A percentile compares a stretch with the other conserved stretches of the same genome.
Conservation (phyloP, 2,113 vertebrate genomes). For the Tragelaphus buxtoni region DNA sequence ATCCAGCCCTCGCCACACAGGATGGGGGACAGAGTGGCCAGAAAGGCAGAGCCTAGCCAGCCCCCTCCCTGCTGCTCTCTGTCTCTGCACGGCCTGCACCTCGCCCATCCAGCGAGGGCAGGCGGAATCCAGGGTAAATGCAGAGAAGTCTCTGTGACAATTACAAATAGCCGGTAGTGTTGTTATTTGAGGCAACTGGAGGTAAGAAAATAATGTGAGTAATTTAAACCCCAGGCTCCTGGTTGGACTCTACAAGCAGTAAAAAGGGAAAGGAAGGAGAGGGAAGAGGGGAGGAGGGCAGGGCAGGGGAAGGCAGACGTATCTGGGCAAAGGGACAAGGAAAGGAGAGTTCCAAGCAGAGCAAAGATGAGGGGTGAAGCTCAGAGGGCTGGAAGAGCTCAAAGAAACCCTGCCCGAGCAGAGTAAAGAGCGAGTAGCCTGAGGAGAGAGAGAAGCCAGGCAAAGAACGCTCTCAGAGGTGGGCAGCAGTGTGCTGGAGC, state of each 20-base stretch:
- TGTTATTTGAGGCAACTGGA: conserved; percentile 2
- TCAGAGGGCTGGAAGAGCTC: neutral
- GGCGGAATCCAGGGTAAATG: neutral
- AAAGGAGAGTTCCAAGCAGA: neutral
- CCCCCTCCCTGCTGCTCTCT: neutral
- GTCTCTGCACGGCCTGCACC: rapidly evolving
- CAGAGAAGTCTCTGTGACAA: rapidly evolving
- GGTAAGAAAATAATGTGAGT: conserved; percentile 47
- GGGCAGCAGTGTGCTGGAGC: rapidly evolving
- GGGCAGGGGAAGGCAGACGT: no score
- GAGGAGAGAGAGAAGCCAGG: rapidly evolving
- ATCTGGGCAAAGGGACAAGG: neutral
- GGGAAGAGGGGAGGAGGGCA: neutral
- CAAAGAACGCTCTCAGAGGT: neutral
- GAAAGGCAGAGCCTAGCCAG: neutral
- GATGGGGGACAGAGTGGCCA: no score
- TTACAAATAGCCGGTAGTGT: neutral
- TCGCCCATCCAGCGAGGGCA: rapidly evolving
- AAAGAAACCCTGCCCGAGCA: rapidly evolving
- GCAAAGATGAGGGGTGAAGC: neutral
- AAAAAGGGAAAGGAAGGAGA: neutral
- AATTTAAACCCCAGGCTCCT: conserved; percentile 50
- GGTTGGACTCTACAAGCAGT: conserved; percentile 2
- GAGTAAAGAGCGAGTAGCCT: rapidly evolving
- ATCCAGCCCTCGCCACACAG: neutral